A percentile compares a stretch with the other conserved stretches of the same genome.
Conservation (phyloP, 2,797 vertebrate genomes). For the Poecilia velifera region DNA sequence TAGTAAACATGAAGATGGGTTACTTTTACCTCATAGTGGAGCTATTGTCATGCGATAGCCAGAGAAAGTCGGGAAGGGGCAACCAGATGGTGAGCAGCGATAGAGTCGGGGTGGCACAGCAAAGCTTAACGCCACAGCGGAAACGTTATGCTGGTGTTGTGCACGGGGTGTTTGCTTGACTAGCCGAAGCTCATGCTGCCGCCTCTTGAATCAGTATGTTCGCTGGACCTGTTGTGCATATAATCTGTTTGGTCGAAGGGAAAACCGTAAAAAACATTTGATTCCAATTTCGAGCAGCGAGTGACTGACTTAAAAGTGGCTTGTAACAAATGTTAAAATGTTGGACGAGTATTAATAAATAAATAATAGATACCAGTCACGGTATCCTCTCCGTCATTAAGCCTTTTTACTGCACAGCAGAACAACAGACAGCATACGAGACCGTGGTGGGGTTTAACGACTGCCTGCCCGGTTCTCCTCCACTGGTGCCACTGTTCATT, state of each 20-base stretch:
- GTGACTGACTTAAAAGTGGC: neutral
- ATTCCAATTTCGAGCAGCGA: neutral
- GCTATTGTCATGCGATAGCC: constrained; percentile 61
- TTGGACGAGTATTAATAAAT: neutral
- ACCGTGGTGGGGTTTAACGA: neutral
- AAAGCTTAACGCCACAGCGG: neutral
- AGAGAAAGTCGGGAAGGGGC: neutral
- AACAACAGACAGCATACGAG: neutral
- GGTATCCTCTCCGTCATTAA: neutral
- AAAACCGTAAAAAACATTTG: neutral
- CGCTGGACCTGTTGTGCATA: neutral
- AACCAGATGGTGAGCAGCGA: neutral
- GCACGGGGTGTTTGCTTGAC: neutral
- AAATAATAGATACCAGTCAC: too few relatives aligned
- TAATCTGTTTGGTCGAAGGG: neutral
- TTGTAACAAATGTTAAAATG: neutral
- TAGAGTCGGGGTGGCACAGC: neutral
- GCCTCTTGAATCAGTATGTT: neutral
- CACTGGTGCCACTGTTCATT: neutral
- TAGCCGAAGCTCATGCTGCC: neutral
- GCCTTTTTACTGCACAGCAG: neutral
- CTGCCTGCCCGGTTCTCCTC: neutral
- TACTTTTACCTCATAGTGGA: constrained; percentile 38
- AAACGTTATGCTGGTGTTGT: neutral
- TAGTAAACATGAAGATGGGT: constrained; percentile 66